Base-by-base conservation (phyloP, 2,113 vertebrate genomes). In the Leuciscus idus region DNA sequence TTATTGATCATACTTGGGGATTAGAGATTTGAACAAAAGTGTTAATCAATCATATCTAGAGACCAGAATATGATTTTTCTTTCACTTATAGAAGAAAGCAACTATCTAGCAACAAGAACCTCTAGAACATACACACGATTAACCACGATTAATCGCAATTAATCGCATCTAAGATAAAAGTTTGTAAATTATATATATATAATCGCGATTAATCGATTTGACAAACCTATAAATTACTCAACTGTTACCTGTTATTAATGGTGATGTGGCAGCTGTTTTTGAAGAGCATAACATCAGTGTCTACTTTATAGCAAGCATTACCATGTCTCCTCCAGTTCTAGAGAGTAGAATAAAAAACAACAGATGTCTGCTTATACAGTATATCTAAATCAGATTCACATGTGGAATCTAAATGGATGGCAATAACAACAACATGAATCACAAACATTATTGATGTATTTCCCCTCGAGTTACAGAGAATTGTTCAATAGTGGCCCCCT, bases 261-360 rank as follows among this genome's bases (percentile, higher is more conserved):
- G 96, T 97, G 79, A 98, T 89, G 90, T 98, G 95, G 88, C 98
- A 99, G 72, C 88, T 92, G 39, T 94, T 93, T 92, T 97, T 96
- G 94, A 96, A 98, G 12, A 87, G 89, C 19, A 96, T 96, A 85
- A 93, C 92, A 0, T 84, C 89, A 72, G 91, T 81, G 66, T 95
- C 93, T 50, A 99, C 89, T 88, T 90, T 94, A 91, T 97, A 99
- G 90, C 98, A 99, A 81, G 94, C 94, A 89, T 96, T 93, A 85
- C 97, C 95, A 46, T 98, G 97, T 90, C 94, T 96, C 86, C 92
- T 96, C 97, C 97, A 99, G 5, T 94, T 95, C 98, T 99, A 85
- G 73, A n/a, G 50, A 72, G 39, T 77, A 79, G 0, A 72, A 36
- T 77, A 8, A 88, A 66, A 77, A 52, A 52, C 3, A 21, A 43